Evolutionary conservation across 2,113 vertebrate species (phyloP).

Genomic region (Corydoras maculifer): DNA sequence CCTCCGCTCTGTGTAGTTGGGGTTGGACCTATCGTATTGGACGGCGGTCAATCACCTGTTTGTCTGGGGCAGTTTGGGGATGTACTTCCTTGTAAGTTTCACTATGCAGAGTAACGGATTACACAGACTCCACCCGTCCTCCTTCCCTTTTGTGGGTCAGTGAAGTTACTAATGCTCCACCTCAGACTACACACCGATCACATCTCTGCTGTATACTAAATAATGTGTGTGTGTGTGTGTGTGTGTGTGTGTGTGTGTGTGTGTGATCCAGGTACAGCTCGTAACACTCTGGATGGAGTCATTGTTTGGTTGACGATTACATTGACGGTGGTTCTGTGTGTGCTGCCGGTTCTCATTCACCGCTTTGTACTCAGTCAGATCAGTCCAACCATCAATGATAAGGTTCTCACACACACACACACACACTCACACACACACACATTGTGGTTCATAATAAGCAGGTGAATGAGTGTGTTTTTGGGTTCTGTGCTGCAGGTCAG

Average conservation of each 20-base stretch:
- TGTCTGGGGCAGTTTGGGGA: conserved; percentile 83
- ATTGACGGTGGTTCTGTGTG: conserved; percentile 77
- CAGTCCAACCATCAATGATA: conserved; percentile 73
- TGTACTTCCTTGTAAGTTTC: conserved; percentile 86
- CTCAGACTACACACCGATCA: no score
- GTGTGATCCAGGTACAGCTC: conserved; percentile 71
- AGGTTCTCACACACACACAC: conserved; percentile 58
- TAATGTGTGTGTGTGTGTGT: background rate
- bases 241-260: background rate
- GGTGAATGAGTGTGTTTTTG: background rate
- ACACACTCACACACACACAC: conserved; percentile 12
- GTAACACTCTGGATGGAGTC: conserved; percentile 77
- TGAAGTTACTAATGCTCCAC: no score
- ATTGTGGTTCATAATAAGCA: no score
- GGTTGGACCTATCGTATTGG: conserved; percentile 87
- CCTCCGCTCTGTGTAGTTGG: conserved; percentile 62
- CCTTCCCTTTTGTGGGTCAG: conserved; percentile 69
- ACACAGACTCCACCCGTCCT: conserved; percentile 68
- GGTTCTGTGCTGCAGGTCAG: conserved; percentile 63
- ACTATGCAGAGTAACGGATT: conserved; percentile 85
- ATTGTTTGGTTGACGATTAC: conserved; percentile 79
- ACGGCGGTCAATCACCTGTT: conserved; percentile 85
- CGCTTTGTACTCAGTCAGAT: conserved; percentile 74
- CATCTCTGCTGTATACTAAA: conserved; percentile 67
- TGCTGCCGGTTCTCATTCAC: conserved; percentile 74